Base-by-base conservation (phyloP, 2,113 vertebrate species). In the Ciconia boyciana region DNA sequence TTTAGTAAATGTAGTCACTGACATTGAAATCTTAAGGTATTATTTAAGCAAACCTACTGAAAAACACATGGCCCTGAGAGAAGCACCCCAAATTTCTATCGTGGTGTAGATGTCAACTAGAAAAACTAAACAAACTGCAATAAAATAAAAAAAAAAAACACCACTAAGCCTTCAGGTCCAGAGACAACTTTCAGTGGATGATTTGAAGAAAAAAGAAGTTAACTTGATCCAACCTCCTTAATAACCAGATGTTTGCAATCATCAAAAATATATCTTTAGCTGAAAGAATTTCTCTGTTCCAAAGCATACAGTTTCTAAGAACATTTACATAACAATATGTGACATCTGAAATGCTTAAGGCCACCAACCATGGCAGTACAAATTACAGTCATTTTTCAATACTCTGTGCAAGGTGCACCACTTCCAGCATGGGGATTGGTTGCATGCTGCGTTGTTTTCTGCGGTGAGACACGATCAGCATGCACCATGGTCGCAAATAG, bases 371-470 rank as follows among this genome's bases (percentile, higher is more conserved):
- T 97, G 98, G 98, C 98, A 98, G 97, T 89, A 97, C 97, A 98
- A 98, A 98, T 98, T 96, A 98, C 97, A 98, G 97, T 98, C 97
- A 98, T 98, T 98, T 99, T 97, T 98, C 98, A 99, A 93, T 64
- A 84, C 82, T 93, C 93, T 31, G 97, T 95, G 98, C 98, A 98
- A 98, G 98, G 98, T 98, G 98, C 98, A 96, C 77, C 81, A 91
- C 96, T 87, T 87, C 87, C 97, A 98, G 98, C 96, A 65, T 90
- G 36, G 70, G 90, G 93, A 81, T 69, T 80, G 96, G 97, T 82
- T 89, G 92, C 98, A 98, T 97, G 98, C 97, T 97, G 97, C 51
- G 87, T 49, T 52, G 91, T 89, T 83, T 97, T 90, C 87, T 68
- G 78, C 66, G 81, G 93, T 34, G 65, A 93, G 96, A 95, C 93